Percentiles rank a stretch among this genome's conserved stretches.
These are phyloP conservation scores for Amazonetta brasiliensis DNA, from an alignment of 2,797 vertebrate species.

Conservation along the genomic window DNA sequence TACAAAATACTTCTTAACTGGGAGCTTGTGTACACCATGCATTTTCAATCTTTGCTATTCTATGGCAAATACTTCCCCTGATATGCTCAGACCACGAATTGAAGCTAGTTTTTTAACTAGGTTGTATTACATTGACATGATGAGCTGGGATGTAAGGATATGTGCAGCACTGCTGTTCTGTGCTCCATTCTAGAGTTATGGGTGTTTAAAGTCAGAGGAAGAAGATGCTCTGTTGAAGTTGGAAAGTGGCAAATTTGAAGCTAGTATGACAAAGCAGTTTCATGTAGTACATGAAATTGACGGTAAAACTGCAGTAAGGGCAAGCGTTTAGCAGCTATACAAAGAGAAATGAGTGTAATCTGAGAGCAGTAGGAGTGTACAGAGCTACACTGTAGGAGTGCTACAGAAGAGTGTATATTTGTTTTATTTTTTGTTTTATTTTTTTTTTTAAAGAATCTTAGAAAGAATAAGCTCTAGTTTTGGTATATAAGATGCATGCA, in stretches of 20 bases:
- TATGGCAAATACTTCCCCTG: not conserved
- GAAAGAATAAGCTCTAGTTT: not conserved
- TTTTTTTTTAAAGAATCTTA: not conserved
- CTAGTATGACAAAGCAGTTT: not conserved
- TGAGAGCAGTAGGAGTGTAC: not conserved
- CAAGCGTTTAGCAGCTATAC: not conserved
- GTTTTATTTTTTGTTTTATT: not conserved
- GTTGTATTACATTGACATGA: not conserved
- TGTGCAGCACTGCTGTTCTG: not conserved
- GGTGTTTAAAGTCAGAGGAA: not conserved
- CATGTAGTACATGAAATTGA: not conserved
- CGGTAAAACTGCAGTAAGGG: not conserved
- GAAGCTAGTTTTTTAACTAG: not conserved
- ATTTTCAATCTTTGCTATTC: not conserved
- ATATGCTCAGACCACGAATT: not conserved
- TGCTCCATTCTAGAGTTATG: not conserved
- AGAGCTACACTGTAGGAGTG: too few relatives aligned
- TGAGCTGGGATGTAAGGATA: not conserved
- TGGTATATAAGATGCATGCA: accelerated
- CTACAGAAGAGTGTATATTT: not conserved
- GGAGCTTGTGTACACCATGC: not conserved
- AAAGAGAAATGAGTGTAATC: not conserved
- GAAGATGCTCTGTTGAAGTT: not conserved
- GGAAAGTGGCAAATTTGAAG: not conserved
- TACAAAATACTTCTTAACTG: not conserved